These are phyloP conservation scores for Saccopteryx bilineata DNA, from an alignment of 2,113 vertebrate genomes.

Conservation along the genomic window DNA sequence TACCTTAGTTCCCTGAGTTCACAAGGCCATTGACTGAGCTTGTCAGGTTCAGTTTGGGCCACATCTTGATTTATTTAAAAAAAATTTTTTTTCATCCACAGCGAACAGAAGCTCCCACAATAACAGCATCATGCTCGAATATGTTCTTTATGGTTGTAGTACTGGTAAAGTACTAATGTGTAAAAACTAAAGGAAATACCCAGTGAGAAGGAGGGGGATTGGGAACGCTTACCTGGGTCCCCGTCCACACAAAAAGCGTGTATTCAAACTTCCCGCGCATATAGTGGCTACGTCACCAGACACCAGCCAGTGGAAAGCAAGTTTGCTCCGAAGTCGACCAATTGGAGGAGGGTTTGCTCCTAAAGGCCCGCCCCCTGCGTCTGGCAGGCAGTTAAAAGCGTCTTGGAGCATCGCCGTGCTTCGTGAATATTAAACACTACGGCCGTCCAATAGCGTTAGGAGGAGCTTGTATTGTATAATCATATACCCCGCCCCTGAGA, in stretches of 20 bases:
- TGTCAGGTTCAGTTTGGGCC: no score
- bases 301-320: not conserved
- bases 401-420: fast-evolving
- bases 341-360: not conserved
- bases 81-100: no score
- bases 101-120: not conserved
- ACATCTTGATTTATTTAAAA: no score
- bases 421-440: not conserved
- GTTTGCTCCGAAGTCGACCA: not conserved
- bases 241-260: no score
- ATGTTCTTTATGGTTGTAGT: not conserved
- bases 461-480: not conserved
- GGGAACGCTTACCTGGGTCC: not conserved
- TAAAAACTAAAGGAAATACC: not conserved
- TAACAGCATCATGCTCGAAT: not conserved
- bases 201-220: fast-evolving
- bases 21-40: no score
- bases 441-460: not conserved
- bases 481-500: not conserved
- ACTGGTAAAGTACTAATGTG: no score
- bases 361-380: not conserved
- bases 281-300: fast-evolving
- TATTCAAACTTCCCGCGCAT: not conserved
- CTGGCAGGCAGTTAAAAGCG: fast-evolving
- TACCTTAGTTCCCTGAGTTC: no score